Evolutionary conservation across 2,888 invertebrate genomes (phyloP).

Genomic region (Eupithecia subumbrata): DNA sequence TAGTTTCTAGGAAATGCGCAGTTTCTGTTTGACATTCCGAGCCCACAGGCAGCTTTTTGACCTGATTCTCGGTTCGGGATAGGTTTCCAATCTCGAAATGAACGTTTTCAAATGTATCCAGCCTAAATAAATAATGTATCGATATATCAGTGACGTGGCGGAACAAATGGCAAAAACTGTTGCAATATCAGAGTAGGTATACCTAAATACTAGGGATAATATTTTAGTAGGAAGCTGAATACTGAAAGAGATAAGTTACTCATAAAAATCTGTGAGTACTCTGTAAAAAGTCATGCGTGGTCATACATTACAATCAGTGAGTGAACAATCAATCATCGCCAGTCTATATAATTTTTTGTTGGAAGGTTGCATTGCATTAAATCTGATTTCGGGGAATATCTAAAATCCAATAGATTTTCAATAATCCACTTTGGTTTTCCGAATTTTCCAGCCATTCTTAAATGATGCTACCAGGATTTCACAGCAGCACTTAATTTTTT

Average conservation of each 20-base stretch:
- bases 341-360: no score
- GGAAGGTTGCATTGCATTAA: no score
- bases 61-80: neutral
- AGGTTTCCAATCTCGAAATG: conserved; percentile 10
- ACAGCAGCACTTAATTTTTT: no score
- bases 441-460: no score
- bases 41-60: neutral
- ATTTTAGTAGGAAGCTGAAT: neutral
- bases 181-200: conserved; percentile 20
- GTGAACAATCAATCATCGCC: no score
- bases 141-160: conserved; percentile 14
- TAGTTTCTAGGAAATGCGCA: neutral
- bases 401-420: no score
- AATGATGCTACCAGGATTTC: no score
- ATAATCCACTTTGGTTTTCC: no score
- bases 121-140: conserved; percentile 26
- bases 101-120: conserved; percentile 14
- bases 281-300: no score
- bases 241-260: neutral
- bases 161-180: conserved; percentile 25
- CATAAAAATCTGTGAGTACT: no score
- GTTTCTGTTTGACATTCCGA: neutral
- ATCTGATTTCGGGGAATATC: no score
- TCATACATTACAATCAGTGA: no score
- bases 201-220: neutral